Conservation (phyloP, 30 jellyfish, hydroid and myxozoan species). For the Sanderia malayensis region DNA sequence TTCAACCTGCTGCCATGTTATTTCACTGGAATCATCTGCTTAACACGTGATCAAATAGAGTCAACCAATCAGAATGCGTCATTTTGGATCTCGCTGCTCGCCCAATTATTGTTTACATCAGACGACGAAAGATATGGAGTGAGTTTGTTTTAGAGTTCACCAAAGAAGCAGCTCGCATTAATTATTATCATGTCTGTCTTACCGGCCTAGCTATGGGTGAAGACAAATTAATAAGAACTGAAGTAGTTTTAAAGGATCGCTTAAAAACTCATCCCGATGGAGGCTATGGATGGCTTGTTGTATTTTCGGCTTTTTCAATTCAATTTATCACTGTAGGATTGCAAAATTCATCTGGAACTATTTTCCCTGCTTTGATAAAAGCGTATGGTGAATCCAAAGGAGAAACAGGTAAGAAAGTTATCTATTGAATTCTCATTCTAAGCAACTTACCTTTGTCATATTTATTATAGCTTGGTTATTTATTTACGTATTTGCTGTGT, state of each 20-base stretch:
- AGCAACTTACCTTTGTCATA: too few relatives aligned
- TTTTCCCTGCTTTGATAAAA: slow-evolving; percentile 75
- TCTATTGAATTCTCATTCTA: neutral
- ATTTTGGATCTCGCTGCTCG: neutral
- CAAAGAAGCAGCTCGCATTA: too few relatives aligned
- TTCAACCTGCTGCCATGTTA: neutral
- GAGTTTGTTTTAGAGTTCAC: neutral
- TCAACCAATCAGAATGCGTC: slow-evolving; percentile 21
- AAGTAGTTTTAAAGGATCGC: slow-evolving; percentile 7
- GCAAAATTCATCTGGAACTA: slow-evolving; percentile 93
- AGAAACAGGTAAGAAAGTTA: slow-evolving; percentile 70
- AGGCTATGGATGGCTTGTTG: slow-evolving; percentile 97
- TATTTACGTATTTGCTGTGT: too few relatives aligned
- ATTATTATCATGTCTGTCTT: too few relatives aligned
- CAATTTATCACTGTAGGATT: slow-evolving; percentile 88
- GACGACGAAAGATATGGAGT: slow-evolving; percentile 9
- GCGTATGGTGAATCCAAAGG: slow-evolving; percentile 78
- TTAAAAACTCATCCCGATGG: slow-evolving; percentile 96
- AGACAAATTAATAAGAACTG: slow-evolving; percentile 8
- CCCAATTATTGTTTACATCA: slow-evolving; percentile 40
- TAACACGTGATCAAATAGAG: neutral
- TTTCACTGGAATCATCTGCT: slow-evolving; percentile 2
- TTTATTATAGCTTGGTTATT: too few relatives aligned
- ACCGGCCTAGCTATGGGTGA: too few relatives aligned
- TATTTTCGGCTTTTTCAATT: slow-evolving; percentile 75